Evolutionary conservation across 2,113 vertebrate species (phyloP), one percentile per base, ranked within the genome.

Genomic region (Sitta europaea): DNA sequence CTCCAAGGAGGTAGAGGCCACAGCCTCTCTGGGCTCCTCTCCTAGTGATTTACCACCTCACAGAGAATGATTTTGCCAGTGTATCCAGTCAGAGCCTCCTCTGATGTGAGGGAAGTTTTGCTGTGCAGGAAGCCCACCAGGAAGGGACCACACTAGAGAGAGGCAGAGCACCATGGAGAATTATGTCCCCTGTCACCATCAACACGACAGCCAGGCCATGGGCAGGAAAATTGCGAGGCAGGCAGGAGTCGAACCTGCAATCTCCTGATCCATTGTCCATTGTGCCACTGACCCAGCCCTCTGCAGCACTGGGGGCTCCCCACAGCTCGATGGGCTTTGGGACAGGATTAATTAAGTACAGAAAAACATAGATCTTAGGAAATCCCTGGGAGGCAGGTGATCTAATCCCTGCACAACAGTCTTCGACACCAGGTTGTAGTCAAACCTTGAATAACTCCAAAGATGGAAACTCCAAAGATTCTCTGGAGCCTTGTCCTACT

Each of bases 241-340:
- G 97, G 97, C 97, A 98, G 97, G 98, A 98, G 97, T 97, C 77
- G 95, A 98, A 98, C 97, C 97, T 98, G 94, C 96, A 98, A 83
- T 97, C 97, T 98, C 97, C 97, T 98, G 87, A 93, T 97, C 97
- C 94, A 15, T 42, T 42, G 42, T 42, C 42, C 42, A 42, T 42
- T 42, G 42, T 6, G 42, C 42, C 42, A 42, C 42, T 42, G 42
- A 15, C 42, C 42, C 42, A 42, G 42, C 42, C 42, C 42, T 42
- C 42, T 15, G 14, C 42, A 42, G 42, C 42, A 6, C 13, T 42
- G 42, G 48, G 80, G 66, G 55, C 14, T 11, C 51, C 55, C 16
- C 25, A 7, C 9, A 2, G 0, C 16, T 31, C 31, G 12, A 6
- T 51, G 54, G 55, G 20, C 25, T 71, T 25, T 51, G 36, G 1